Percentiles rank a stretch among this genome's conserved stretches.
Conservation (phyloP, 2,797 vertebrate genomes). For the Holocentrus rufus region DNA sequence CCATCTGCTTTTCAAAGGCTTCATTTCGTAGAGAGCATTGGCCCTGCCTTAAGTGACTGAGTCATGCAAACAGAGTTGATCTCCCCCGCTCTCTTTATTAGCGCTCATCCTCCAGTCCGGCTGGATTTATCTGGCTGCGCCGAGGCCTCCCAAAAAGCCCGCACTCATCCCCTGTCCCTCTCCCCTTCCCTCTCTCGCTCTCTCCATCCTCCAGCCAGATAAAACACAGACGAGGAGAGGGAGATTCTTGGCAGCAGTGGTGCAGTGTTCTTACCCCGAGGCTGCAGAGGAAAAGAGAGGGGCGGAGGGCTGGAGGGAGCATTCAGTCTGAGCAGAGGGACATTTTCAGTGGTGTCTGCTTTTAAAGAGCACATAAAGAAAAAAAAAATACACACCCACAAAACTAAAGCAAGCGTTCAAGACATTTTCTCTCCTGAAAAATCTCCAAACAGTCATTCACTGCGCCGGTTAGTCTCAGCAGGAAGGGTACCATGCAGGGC, state of each 20-base stretch:
- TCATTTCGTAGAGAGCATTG: constrained; percentile 39
- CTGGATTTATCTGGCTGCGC: constrained; percentile 64
- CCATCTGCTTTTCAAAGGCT: constrained; percentile 39
- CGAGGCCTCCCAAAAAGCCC: constrained; percentile 52
- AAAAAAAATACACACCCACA: constrained; percentile 15
- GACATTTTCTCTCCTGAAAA: constrained; percentile 29
- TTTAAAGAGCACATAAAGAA: constrained; percentile 53
- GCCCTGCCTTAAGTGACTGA: constrained; percentile 29
- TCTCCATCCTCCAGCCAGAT: constrained; percentile 62
- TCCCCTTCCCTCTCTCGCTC: constrained; percentile 27
- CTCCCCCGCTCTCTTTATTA: constrained; percentile 51
- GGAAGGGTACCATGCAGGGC: constrained; percentile 77
- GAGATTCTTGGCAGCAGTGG: constrained; percentile 44
- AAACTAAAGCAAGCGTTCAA: constrained; percentile 36
- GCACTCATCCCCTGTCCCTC: constrained; percentile 13
- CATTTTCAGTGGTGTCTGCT: constrained; percentile 84
- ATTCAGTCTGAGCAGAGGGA: constrained; percentile 71
- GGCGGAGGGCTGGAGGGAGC: constrained; percentile 25
- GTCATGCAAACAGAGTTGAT: constrained; percentile 49
- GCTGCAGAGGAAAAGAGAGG: constrained; percentile 16
- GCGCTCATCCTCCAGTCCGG: constrained; percentile 60
- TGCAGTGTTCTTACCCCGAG: constrained; percentile 28
- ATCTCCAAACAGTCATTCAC: constrained; percentile 25
- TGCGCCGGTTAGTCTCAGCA: constrained; percentile 65
- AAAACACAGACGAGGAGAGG: constrained; percentile 60